Percentiles rank a stretch among this genome's conserved stretches.
Conservation (phyloP, 2,113 vertebrate species). For the Callocephalon fimbriatum region DNA sequence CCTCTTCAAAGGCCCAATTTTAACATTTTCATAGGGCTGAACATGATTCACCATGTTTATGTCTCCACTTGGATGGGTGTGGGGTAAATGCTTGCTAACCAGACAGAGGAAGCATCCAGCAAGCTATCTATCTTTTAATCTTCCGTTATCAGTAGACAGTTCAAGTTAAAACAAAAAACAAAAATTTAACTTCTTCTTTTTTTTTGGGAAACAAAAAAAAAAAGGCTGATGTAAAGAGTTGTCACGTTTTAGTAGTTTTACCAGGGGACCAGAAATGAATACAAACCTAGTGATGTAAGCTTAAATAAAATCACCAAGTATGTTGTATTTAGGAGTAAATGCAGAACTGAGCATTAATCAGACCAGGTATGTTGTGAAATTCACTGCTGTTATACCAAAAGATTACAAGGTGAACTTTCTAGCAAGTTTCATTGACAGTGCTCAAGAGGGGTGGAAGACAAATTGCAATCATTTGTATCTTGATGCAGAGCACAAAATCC, state of each 20-base stretch:
- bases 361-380: background rate
- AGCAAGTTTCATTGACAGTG: background rate
- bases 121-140: background rate
- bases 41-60: background rate
- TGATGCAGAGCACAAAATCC: background rate
- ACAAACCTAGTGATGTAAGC: background rate
- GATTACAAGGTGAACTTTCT: background rate
- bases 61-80: background rate
- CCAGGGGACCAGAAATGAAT: background rate
- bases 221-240: background rate
- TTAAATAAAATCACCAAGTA: background rate
- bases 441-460: background rate
- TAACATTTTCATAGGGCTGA: background rate
- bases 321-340: constrained; percentile 6
- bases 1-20: constrained; percentile 30
- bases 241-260: background rate
- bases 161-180: background rate
- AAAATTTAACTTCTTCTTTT: background rate
- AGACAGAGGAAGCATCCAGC: background rate
- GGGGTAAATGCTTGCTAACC: background rate
- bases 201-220: background rate
- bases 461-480: background rate
- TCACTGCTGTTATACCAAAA: background rate
- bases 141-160: background rate
- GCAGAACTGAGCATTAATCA: background rate